phyloP scores from a whole-genome alignment of 2,888 invertebrate species.

The Troides oblongomaculatus region DNA sequence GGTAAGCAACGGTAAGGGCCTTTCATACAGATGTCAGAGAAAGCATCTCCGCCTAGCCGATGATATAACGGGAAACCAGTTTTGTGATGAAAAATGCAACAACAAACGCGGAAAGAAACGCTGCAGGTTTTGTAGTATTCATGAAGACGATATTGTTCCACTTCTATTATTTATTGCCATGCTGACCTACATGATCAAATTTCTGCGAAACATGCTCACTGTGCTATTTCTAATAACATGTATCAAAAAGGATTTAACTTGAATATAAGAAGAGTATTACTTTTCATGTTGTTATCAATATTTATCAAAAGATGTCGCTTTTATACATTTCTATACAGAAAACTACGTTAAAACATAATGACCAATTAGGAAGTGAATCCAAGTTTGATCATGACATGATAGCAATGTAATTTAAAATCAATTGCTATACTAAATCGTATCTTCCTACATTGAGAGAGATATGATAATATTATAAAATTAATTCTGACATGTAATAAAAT shows the following conservation, averaged over 20 bases:
- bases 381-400: background rate
- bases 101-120: slow-evolving; percentile 15
- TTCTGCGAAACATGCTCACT: background rate
- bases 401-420: background rate
- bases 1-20: slow-evolving; percentile 50
- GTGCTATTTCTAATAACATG: background rate
- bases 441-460: no score
- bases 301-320: no score
- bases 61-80: slow-evolving; percentile 22
- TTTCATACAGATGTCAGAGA: slow-evolving; percentile 32
- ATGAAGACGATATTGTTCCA: slow-evolving; percentile 12
- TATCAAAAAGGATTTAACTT: background rate
- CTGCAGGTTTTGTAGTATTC: slow-evolving; percentile 8
- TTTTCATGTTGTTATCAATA: no score
- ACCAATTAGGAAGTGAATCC: background rate
- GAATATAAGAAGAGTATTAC: no score
- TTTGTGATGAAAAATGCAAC: slow-evolving; percentile 22
- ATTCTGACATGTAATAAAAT: no score
- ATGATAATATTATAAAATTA: no score
- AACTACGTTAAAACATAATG: background rate
- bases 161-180: slow-evolving; percentile 7
- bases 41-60: slow-evolving; percentile 28
- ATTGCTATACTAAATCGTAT: background rate
- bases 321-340: background rate
- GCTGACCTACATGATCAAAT: slow-evolving; percentile 2